A percentile compares a stretch with the other conserved stretches of the same genome.
phyloP scores from a whole-genome alignment of 2,113 vertebrate species.

The Sinocyclocheilus maitianheensis region DNA sequence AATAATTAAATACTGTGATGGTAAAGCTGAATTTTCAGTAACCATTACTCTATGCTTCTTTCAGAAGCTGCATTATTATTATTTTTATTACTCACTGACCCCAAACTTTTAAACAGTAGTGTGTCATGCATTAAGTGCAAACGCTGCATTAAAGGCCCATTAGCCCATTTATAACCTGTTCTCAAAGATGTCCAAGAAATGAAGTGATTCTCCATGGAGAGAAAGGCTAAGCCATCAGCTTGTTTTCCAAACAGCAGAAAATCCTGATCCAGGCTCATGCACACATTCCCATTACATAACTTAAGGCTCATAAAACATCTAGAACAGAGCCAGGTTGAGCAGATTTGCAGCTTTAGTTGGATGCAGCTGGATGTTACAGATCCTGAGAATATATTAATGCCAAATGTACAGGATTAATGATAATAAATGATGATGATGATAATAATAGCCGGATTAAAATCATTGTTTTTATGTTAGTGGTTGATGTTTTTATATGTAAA shows the following conservation, averaged over 20 bases:
- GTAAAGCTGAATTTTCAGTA: not conserved
- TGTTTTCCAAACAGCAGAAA: conserved; percentile 41
- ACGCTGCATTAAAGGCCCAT: conserved; percentile 29
- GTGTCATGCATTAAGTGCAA: too few relatives aligned
- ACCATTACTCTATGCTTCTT: not conserved
- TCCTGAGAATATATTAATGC: not conserved
- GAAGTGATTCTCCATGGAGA: conserved; percentile 7
- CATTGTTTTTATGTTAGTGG: not conserved
- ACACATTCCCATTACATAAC: conserved; percentile 18
- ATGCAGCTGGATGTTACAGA: not conserved
- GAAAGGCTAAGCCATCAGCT: conserved; percentile 17
- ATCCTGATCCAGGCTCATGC: conserved; percentile 1
- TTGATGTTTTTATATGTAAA: not conserved
- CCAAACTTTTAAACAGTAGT: too few relatives aligned
- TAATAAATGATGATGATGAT: not conserved
- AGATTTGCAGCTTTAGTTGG: conserved; percentile 8
- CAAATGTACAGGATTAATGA: not conserved
- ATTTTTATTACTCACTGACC: too few relatives aligned
- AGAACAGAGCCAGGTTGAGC: conserved; percentile 5
- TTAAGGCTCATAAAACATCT: conserved; percentile 1
- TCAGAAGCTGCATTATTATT: too few relatives aligned
- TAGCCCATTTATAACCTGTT: conserved; percentile 39
- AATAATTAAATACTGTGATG: not conserved
- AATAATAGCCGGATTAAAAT: not conserved
- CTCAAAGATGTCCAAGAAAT: conserved; percentile 12